Evolutionary conservation across 1,140 invertebrate genomes (phyloP), one percentile per base, ranked within the genome.

Genomic region (Drosophila tristis): DNA sequence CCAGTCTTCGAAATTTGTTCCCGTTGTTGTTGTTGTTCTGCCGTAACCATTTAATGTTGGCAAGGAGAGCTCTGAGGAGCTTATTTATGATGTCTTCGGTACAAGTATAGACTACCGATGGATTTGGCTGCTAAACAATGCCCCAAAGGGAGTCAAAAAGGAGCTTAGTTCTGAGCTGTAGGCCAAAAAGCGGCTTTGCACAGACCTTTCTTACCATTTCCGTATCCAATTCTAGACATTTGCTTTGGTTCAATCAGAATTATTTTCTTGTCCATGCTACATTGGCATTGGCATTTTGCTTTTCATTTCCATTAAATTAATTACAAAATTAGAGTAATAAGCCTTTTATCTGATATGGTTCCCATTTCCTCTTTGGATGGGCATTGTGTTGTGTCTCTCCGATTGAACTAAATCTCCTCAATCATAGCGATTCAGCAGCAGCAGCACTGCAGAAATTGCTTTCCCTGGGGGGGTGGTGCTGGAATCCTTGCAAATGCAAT

Each of bases 401-500:
- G 26, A 67, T 65, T 35, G 15, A 15, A 13, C 13, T 15, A 25
- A n/a, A 11, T 23, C 50, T 44, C 35, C 58, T 70, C 65, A 70
- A 70, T 70, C 64, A 70, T 49, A 26, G 31, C 11, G 42, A 67
- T 70, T 49, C 44, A 43, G 66, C 39, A 57, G 49, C 64, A 43
- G 47, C 9, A 39, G 35, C 35, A 39, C 3, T 39, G 35, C 35
- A 39, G 54, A 57, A 39, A 74, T 74, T 45, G 60, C 47, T 66
- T 74, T 49, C 61, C 71, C 57, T 48, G 20, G 31, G 29, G 44
- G 6, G 35, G 9, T 35, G 31, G 3, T 35, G 9, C 8, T 61
- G n/a, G 44, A 39, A 57, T 72, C 44, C 57, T 47, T 35, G 79
- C 55, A 68, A 81, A 77, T 58, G 74, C 80, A 70, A 82, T 82